Percentiles rank a stretch among this genome's conserved stretches.
These are phyloP conservation scores for Dicerorhinus sumatrensis DNA, from an alignment of 2,113 vertebrate genomes.

Conservation along the genomic window DNA sequence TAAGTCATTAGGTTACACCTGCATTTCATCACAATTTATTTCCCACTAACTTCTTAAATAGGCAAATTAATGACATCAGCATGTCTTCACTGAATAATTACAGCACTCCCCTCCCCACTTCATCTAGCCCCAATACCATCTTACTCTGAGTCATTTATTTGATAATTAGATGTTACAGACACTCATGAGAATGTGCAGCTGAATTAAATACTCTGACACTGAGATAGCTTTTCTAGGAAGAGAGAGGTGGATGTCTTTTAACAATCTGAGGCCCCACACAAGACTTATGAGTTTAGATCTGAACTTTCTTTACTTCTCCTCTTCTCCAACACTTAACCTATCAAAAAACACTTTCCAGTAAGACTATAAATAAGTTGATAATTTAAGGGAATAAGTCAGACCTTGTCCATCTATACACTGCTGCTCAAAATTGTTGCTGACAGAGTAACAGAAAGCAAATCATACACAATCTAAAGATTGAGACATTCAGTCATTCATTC, in stretches of 20 bases:
- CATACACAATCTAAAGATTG: neutral
- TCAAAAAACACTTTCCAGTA: neutral
- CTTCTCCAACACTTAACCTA: neutral
- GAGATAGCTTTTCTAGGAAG: neutral
- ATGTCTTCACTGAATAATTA: constrained; percentile 62
- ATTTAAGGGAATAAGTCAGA: constrained; percentile 43
- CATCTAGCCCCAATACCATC: neutral
- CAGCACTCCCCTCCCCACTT: neutral
- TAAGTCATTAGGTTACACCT: constrained; percentile 46
- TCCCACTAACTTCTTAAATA: constrained; percentile 48
- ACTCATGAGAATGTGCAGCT: constrained; percentile 21
- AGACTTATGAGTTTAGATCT: neutral
- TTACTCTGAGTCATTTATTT: constrained; percentile 65
- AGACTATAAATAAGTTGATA: constrained; percentile 1
- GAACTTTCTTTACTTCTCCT: constrained; percentile 1
- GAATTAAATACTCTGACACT: constrained; percentile 63
- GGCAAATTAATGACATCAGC: constrained; percentile 63
- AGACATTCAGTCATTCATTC: neutral
- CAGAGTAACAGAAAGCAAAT: neutral
- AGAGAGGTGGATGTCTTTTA: neutral
- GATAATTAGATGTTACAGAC: constrained; percentile 66
- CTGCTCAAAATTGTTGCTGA: constrained; percentile 40
- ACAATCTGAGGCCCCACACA: neutral
- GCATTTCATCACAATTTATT: constrained; percentile 38
- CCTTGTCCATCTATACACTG: neutral